Conservation (phyloP, 2,888 invertebrate species). For the Drosophila leonis region DNA sequence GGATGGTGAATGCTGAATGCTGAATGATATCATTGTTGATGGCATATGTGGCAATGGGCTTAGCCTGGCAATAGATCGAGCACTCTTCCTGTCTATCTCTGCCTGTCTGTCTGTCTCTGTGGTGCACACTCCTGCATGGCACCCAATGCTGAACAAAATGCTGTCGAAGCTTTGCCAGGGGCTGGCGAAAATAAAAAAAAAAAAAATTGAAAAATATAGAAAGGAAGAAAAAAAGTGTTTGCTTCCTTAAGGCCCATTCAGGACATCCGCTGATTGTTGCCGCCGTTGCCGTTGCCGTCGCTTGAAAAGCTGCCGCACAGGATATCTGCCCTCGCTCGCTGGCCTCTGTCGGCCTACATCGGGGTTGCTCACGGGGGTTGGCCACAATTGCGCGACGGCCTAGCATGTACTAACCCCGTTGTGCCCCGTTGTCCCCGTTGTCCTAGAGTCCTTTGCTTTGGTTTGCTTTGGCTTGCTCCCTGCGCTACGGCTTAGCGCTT, state of each 20-base stretch:
- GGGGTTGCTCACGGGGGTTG: slow-evolving; percentile 52
- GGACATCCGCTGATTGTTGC: slow-evolving; percentile 64
- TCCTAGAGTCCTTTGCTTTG: neutral
- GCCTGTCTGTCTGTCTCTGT: slow-evolving; percentile 26
- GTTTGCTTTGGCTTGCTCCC: slow-evolving; percentile 11
- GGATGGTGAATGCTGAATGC: slow-evolving; percentile 15
- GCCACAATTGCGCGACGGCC: slow-evolving; percentile 45
- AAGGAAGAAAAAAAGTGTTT: slow-evolving; percentile 66
- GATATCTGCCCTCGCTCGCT: slow-evolving; percentile 3
- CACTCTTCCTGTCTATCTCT: neutral
- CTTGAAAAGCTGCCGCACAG: slow-evolving; percentile 43
- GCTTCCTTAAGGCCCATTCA: slow-evolving; percentile 75
- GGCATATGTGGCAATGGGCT: slow-evolving; percentile 44
- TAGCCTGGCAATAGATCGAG: slow-evolving; percentile 28
- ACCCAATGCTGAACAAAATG: slow-evolving; percentile 44
- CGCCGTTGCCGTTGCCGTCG: slow-evolving; percentile 26
- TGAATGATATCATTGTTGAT: slow-evolving; percentile 39
- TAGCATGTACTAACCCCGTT: slow-evolving; percentile 28
- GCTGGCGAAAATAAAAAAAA: neutral
- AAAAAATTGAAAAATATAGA: neutral
- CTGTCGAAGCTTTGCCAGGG: slow-evolving; percentile 53
- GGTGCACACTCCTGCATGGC: slow-evolving; percentile 48
- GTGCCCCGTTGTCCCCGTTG: neutral
- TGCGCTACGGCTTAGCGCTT: slow-evolving; percentile 48
- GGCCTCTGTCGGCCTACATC: slow-evolving; percentile 28